These are phyloP conservation scores for Geococcyx californianus DNA, from an alignment of 2,113 vertebrate genomes.

Conservation along the genomic window DNA sequence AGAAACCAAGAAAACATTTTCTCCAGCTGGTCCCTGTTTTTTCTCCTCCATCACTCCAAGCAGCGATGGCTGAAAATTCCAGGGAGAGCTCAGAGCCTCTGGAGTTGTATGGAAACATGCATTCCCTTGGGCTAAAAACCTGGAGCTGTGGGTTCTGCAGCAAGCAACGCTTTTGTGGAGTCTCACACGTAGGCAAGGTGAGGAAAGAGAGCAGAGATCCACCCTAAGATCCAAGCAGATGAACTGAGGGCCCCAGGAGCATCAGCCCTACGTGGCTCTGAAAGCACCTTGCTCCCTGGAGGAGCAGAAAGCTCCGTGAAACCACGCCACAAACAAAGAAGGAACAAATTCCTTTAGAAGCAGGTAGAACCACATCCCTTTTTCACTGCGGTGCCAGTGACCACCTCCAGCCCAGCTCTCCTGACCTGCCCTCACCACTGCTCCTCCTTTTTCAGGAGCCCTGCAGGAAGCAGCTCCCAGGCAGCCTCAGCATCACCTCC, in stretches of 20 bases:
- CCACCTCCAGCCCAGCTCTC: not conserved
- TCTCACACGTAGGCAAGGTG: not conserved
- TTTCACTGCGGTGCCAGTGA: no score
- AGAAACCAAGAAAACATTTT: not conserved
- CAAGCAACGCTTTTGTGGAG: not conserved
- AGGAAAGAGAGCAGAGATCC: not conserved
- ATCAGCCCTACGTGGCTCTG: not conserved
- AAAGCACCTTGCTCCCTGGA: not conserved
- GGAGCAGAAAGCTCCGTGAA: not conserved
- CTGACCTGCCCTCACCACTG: not conserved
- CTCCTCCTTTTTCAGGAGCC: not conserved
- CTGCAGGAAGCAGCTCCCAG: rapidly evolving
- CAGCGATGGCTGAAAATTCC: not conserved
- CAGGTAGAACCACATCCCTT: not conserved
- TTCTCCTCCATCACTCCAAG: not conserved
- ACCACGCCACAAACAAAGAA: rapidly evolving
- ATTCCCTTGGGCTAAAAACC: not conserved
- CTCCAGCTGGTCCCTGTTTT: not conserved
- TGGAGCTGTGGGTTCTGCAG: not conserved
- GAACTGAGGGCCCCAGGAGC: rapidly evolving
- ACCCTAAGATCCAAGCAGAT: not conserved
- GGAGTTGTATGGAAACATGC: not conserved
- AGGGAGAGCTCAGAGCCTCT: not conserved
- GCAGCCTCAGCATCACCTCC: rapidly evolving
- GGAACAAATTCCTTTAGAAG: not conserved